Evolutionary conservation across 2,888 invertebrate species (phyloP), one percentile per base, ranked within the genome.

Genomic region (Heteropelma amictum): DNA sequence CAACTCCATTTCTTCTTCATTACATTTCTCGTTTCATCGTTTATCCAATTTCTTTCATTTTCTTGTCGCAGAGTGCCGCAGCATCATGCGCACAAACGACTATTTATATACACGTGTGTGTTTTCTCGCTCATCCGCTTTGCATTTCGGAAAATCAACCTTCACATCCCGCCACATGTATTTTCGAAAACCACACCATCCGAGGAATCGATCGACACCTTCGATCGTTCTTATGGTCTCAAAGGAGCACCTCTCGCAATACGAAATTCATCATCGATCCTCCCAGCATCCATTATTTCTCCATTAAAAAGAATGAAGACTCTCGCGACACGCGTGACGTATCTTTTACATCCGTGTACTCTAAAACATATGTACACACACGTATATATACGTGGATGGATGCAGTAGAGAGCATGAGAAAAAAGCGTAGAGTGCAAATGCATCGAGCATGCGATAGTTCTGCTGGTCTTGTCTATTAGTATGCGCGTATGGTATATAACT

Each of bases 1-100:
- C 10, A 60, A 33, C 45, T 70, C 56, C 58, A 67, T 56, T 75
- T 64, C 54, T 51, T 67, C 54, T 69, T 71, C 47, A 45, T 76
- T 56, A 61, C 45, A 30, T 40, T 69, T 65, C 58, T 42, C 60
- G 49, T 61, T 49, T 56, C 53, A 40, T 40, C 47, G 49, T 42
- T 56, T 28, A 23, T 65, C 23, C 30, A 42, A 56, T 65, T 73
- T 74, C 64, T 53, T 38, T 26, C 26, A 23, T 63, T 63, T 30
- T 26, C 49, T 26, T 28, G n/a, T 28, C n/a, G n/a, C n/a, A n/a
- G n/a, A n/a, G n/a, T n/a, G n/a, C n/a, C n/a, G n/a, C n/a, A n/a
- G n/a, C n/a, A n/a, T n/a, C n/a, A n/a, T n/a, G n/a, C n/a, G n/a
- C 21, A 47, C 3, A 47, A 47, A 12, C 21, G n/a, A 10, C 5